These are phyloP conservation scores for Gymnoscopelus braueri DNA, from an alignment of 2,797 vertebrate genomes.

Conservation along the genomic window DNA sequence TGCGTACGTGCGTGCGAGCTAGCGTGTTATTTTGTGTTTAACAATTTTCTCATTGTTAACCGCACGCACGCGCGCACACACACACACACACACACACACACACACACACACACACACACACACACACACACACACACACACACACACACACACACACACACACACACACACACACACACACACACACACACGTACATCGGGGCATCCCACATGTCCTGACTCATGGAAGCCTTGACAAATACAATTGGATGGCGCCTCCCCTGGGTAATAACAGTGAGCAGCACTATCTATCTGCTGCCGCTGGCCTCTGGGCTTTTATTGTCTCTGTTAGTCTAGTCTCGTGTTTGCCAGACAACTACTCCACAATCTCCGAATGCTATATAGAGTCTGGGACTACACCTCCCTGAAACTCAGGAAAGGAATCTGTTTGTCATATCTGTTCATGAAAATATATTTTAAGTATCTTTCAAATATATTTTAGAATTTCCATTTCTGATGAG, in stretches of 20 bases:
- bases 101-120: not conserved
- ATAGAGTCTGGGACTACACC: too few relatives aligned
- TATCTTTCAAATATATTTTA: too few relatives aligned
- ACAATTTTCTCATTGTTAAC: too few relatives aligned
- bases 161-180: not conserved
- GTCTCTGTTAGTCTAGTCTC: constrained; percentile 16
- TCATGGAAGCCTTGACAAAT: constrained; percentile 94
- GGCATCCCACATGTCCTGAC: constrained; percentile 81
- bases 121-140: not conserved
- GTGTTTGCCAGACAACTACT: too few relatives aligned
- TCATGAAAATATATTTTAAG: too few relatives aligned
- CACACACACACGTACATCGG: not conserved
- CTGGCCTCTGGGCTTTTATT: constrained; percentile 48
- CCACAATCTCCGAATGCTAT: too few relatives aligned
- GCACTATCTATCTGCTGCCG: constrained; percentile 19
- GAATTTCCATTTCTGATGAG: too few relatives aligned
- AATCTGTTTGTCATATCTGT: too few relatives aligned
- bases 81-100: not conserved
- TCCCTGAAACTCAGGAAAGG: too few relatives aligned
- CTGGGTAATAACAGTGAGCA: constrained; percentile 72
- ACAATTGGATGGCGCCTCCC: constrained; percentile 89
- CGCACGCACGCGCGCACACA: too few relatives aligned
- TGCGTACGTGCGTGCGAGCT: constrained; percentile 17
- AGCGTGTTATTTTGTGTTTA: too few relatives aligned
- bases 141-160: not conserved